Base-by-base conservation (phyloP, 2,888 invertebrate genomes). In the Therioaphis trifolii region DNA sequence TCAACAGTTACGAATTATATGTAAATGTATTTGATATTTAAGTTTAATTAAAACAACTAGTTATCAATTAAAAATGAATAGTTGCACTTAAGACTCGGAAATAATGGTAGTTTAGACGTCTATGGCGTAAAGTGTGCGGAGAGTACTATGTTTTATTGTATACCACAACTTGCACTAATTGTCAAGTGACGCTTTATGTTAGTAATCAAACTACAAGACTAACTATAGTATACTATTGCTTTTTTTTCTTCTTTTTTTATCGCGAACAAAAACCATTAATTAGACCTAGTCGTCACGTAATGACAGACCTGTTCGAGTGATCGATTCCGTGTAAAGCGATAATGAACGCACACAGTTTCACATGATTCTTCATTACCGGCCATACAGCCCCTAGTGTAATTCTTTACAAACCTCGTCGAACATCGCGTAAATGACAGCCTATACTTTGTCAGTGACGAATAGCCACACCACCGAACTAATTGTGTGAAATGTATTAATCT, bases 341-440 rank as follows among this genome's bases (percentile, higher is more conserved):
- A 80, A 80, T 61, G 79, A 80, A 69, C 78, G 78, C 40, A 52
- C 68, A 71, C 29, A 43, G 69, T 71, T 80, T 27, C 79, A 80
- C 79, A 80, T n/a, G 79, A 80, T 80, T 71, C 71, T 80, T 80
- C 79, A 80, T 80, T 78, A 68, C 24, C 40, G 68, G 12, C 40
- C 4, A 4, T 21, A 11, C 46, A 61, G 21, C 66, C 77, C 29
- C 14, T 21, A 76, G 63, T 77, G 79, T 79, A 80, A 80, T 80
- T 80, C 79, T 69, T 80, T 58, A 58, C 79, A 61, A 58, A 58
- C 29, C 46, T 71, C 29, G 29, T 71, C 46, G 68, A 69, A 63
- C 66, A 52, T 35, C 35, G 63, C 46, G 29, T 21, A 18, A 77
- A 69, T 55, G 78, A 78, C 78, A 69, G 68, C 40, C 14, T 43